Evolutionary conservation across 2,888 invertebrate species (phyloP), one percentile per base, ranked within the genome.

Genomic region (Agriopis marginaria): DNA sequence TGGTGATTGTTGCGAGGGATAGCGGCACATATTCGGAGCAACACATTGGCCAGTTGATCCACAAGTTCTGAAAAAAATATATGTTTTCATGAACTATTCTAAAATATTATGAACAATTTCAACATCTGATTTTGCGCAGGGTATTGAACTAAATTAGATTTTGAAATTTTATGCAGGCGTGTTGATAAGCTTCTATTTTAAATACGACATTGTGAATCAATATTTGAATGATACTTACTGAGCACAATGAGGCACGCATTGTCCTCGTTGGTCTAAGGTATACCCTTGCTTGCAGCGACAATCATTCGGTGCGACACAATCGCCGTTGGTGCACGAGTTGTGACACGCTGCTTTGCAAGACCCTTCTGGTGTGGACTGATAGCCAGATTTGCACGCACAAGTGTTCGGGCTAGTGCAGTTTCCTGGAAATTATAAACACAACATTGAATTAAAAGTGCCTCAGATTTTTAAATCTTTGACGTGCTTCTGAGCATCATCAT

Each of bases 371-470:
- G 91, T 89, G 0, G 89, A 68, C 55, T 87, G 84, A 78, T 90
- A 95, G 10, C 95, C 95, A 74, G 90, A 72, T 68, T 89, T 92
- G 80, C 96, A 96, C n/a, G 91, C 83, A 78, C 96, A 96, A 1
- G 86, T 88, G 77, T 96, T 95, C 0, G 92, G 91, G 0, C 87
- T 84, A 12, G 95, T 92, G 76, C 96, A 96, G 53, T 94, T 94
- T 1, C 94, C 91, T 75, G 85, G 73, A 77, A 95, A 94, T 9
- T 3, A 32, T 17, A 23, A 40, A 32, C 39, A 66, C 0, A 12
- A 39, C 6, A 32, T 9, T 32, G 32, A 32, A 32, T 3, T 32
- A 32, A 1, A 32, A 32, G 32, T 5, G 5, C 32, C 32, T 32
- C 32, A 5, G 32, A 3, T 32, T 32, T 32, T 32, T 23, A 23